A percentile compares a stretch with the other conserved stretches of the same genome.
Conservation (phyloP, 1,140 invertebrate species). For the Mycetomoellerius zeteki region DNA sequence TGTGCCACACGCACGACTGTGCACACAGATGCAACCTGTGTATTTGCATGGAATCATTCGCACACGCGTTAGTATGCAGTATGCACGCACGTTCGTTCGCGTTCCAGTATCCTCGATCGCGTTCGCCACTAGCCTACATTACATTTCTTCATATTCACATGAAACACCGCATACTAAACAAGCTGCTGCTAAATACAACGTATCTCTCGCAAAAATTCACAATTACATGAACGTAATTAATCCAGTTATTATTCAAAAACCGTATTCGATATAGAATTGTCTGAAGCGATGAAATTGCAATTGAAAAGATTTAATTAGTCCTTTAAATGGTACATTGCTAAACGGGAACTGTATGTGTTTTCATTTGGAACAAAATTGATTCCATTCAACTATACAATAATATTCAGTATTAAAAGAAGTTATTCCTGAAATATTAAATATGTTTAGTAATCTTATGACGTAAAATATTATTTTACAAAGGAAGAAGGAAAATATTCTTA, state of each 20-base stretch:
- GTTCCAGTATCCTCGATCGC: constrained; percentile 42
- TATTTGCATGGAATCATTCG: constrained; percentile 13
- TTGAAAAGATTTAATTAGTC: constrained; percentile 21
- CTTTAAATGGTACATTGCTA: not conserved
- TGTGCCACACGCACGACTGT: not conserved
- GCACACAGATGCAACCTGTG: not conserved
- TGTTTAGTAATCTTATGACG: not conserved
- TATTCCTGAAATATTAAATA: not conserved
- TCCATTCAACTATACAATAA: constrained; percentile 15
- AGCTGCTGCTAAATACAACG: not conserved
- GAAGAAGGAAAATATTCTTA: not conserved
- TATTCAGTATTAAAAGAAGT: not conserved
- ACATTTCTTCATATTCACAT: constrained; percentile 19
- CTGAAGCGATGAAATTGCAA: constrained; percentile 21
- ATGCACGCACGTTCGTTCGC: constrained; percentile 7
- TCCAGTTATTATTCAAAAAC: constrained; percentile 11
- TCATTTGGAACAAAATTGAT: not conserved
- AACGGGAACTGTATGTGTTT: not conserved
- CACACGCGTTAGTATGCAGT: not conserved
- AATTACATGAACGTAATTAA: not conserved
- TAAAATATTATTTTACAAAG: not conserved
- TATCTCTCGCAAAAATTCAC: not conserved
- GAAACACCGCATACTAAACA: not conserved
- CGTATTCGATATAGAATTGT: not conserved
- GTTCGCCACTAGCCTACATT: constrained; percentile 29